Evolutionary conservation across 2,888 invertebrate species (phyloP).

Genomic region (Pseudococcus viburni): DNA sequence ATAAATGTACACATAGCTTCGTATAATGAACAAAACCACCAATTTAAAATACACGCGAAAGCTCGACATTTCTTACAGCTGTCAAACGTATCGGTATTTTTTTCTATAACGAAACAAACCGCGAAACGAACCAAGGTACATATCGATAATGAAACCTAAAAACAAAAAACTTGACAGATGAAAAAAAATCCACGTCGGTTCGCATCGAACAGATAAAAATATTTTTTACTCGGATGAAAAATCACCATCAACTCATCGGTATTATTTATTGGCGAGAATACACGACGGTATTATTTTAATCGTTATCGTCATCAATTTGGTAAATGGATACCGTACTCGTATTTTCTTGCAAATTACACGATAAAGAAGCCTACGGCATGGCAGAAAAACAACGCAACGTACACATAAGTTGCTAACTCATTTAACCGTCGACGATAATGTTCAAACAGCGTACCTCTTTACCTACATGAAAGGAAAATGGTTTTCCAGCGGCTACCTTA

Average conservation of each 20-base stretch:
- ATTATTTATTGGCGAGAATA: slow-evolving; percentile 41
- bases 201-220: neutral
- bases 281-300: slow-evolving; percentile 42
- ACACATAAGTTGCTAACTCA: slow-evolving; percentile 22
- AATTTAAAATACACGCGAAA: slow-evolving; percentile 4
- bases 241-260: neutral
- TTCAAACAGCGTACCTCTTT: neutral
- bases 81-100: neutral
- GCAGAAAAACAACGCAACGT: slow-evolving; percentile 11
- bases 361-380: neutral
- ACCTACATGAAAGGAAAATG: slow-evolving; percentile 33
- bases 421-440: slow-evolving; percentile 10
- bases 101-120: neutral
- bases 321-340: neutral
- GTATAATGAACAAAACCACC: neutral
- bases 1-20: neutral
- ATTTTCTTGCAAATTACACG: slow-evolving; percentile 37
- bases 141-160: neutral
- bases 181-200: neutral
- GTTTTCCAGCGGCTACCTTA: slow-evolving; percentile 14
- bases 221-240: neutral
- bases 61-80: neutral
- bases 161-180: neutral
- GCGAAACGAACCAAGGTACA: neutral
- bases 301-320: slow-evolving; percentile 37